phyloP scores from a whole-genome alignment of 2,888 invertebrate genomes.

The Frankliniella intonsa region DNA sequence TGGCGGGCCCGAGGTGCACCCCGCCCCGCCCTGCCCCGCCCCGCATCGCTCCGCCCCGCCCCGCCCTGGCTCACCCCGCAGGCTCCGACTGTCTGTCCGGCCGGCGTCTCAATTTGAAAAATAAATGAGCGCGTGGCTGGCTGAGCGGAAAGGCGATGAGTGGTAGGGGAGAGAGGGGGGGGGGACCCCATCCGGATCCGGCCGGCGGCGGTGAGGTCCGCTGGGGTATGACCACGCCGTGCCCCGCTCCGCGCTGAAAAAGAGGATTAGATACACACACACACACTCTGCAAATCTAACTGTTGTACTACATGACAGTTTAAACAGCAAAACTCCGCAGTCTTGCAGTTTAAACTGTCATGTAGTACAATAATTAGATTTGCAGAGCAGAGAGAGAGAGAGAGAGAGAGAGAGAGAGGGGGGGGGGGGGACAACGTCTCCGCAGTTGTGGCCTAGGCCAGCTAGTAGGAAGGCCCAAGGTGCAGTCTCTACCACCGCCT shows the following conservation, averaged over 20 bases:
- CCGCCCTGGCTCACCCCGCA: no score
- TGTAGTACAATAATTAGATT: background rate
- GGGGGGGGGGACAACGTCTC: no score
- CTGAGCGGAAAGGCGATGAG: background rate
- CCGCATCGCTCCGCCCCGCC: no score
- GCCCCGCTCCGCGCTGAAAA: background rate
- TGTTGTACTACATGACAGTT: no score
- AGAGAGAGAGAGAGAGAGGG: no score
- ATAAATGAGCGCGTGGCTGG: background rate
- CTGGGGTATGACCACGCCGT: background rate
- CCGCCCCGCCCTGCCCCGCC: no score
- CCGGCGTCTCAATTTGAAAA: slow-evolving; percentile 22
- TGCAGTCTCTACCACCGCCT: no score
- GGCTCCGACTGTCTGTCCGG: background rate
- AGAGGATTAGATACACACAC: background rate
- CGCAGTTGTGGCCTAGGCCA: no score
- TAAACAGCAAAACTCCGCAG: no score
- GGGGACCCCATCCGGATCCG: background rate
- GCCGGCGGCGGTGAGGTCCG: background rate
- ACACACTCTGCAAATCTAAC: no score
- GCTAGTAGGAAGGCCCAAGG: no score
- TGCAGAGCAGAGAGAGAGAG: background rate
- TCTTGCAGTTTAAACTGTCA: no score
- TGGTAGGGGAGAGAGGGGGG: background rate
- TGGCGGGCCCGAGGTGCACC: background rate